Conservation (phyloP, 2,113 vertebrate genomes). For the Gambusia affinis region DNA sequence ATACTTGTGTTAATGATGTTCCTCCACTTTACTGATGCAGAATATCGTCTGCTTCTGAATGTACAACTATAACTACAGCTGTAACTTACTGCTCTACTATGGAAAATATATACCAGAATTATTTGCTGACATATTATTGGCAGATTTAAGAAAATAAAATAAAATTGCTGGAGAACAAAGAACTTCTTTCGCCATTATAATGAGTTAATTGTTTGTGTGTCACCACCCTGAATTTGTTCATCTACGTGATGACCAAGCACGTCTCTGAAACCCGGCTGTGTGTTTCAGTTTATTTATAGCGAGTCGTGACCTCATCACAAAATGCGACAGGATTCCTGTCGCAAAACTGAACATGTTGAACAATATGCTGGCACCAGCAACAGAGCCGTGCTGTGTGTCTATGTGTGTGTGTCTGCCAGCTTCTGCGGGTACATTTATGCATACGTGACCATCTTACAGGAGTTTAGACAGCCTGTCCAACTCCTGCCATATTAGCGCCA, state of each 20-base stretch:
- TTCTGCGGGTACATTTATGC: background rate
- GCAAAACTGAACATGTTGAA: slow-evolving; percentile 60
- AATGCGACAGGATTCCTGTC: slow-evolving; percentile 40
- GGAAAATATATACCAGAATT: background rate
- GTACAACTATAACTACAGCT: background rate
- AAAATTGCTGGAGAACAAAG: background rate
- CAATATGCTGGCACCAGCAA: slow-evolving; percentile 57
- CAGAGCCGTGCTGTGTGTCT: slow-evolving; percentile 14
- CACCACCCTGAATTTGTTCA: slow-evolving; percentile 14
- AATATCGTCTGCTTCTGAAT: background rate
- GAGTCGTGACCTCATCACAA: slow-evolving; percentile 51
- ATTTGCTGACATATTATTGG: background rate
- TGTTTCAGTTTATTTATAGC: slow-evolving; percentile 34
- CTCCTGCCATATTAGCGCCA: slow-evolving; percentile 40
- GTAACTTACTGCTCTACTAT: too few species aligned
- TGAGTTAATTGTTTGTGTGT: slow-evolving; percentile 33
- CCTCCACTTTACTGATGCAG: background rate
- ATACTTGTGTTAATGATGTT: background rate
- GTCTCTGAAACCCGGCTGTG: slow-evolving; percentile 18
- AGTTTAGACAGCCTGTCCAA: slow-evolving; percentile 22
- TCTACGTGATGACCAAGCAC: slow-evolving; percentile 46
- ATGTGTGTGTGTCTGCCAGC: background rate
- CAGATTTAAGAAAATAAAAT: background rate
- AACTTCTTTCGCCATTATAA: slow-evolving; percentile 14
- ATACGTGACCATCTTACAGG: slow-evolving; percentile 47